A percentile compares a stretch with the other conserved stretches of the same genome.
Conservation (phyloP, 2,113 vertebrate genomes). For the Vidua chalybeata region DNA sequence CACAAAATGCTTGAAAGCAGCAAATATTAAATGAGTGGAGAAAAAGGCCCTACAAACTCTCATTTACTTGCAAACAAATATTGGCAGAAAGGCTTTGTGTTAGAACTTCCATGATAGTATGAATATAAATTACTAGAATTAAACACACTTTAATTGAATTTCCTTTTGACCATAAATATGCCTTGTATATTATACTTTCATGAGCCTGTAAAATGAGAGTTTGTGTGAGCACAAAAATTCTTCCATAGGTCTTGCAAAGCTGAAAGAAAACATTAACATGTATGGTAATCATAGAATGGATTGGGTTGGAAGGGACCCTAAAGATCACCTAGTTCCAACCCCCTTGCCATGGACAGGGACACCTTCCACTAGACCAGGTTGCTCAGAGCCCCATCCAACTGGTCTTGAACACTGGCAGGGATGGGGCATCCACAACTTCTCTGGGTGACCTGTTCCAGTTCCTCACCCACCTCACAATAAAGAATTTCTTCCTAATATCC, state of each 20-base stretch:
- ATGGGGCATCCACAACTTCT: too few relatives aligned
- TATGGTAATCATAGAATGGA: background rate
- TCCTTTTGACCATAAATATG: background rate
- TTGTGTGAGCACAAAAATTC: background rate
- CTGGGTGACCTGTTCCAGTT: too few relatives aligned
- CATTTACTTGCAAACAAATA: background rate
- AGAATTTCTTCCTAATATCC: background rate
- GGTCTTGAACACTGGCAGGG: background rate
- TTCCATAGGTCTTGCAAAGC: background rate
- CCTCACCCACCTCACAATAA: background rate
- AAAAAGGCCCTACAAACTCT: background rate
- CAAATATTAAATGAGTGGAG: background rate
- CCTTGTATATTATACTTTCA: background rate
- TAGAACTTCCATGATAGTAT: background rate
- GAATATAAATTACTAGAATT: slow-evolving; percentile 2
- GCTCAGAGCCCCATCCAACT: background rate
- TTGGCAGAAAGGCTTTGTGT: background rate
- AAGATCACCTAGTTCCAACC: background rate
- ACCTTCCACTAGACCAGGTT: background rate
- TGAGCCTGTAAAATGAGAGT: background rate
- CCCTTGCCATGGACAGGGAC: background rate
- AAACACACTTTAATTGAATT: background rate
- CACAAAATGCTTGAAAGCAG: slow-evolving; percentile 8
- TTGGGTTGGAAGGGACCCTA: background rate
- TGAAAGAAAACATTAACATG: background rate